Base-by-base conservation (phyloP, 2,888 invertebrate genomes). In the Aleiodes alternator region DNA sequence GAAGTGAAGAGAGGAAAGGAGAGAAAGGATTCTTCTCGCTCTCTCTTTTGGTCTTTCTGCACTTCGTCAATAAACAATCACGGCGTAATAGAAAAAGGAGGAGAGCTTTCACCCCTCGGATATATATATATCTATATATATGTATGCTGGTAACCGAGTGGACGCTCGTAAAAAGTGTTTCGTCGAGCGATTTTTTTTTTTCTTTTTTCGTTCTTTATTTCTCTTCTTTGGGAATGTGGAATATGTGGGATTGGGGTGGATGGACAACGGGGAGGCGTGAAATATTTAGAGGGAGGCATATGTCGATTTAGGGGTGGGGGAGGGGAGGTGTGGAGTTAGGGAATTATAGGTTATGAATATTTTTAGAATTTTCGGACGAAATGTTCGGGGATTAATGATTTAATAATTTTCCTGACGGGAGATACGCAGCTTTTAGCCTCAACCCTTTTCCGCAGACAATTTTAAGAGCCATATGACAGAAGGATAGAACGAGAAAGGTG, bases 61-160 rank as follows among this genome's bases (percentile, higher is more conserved):
- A 86, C 87, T 88, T 88, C 88, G 88, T 88, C 88, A 89, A 89
- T 89, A 89, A 89, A 89, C 87, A 89, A 89, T 89, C 88, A 87
- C 86, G 82, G 83, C 82, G 82, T 88, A 87, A 88, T 88, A 88
- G 87, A 87, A 87, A 87, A 56, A 56, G 23, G 23, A 56, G 16
- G 23, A 56, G 29, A 76, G 73, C 23, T 23, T 23, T 79, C 69
- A 66, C 50, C 74, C 56, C 75, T 59, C 50, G 53, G 48, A 38
- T 70, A 61, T 23, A 23, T 23, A 23, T 23, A 23, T 23, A 23
- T 23, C 1, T 23, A 23, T 23, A 23, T 23, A 23, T 23, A 23
- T 23, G 23, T 23, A 23, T 34, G 4, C 74, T 73, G 38, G 55
- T 16, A 16, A 16, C 48, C 64, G 43, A 64, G 64, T 64, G 64